Percentiles rank a stretch among this genome's conserved stretches.
Evolutionary conservation across 2,888 invertebrate genomes (phyloP).

Genomic region (Heliconius erato): DNA sequence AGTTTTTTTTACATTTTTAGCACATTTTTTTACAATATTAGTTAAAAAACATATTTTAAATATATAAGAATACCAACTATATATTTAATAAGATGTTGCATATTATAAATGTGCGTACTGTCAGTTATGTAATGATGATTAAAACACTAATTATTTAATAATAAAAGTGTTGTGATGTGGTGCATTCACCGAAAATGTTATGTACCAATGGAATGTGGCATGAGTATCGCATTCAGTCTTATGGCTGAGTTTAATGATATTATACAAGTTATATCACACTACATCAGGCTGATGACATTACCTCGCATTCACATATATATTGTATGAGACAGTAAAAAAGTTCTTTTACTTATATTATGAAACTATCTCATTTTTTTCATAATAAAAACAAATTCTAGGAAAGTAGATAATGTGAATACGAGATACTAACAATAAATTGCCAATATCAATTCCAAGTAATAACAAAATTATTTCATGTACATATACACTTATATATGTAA

Average conservation of each 20-base stretch:
- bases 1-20: conserved; percentile 6
- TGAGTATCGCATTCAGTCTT: conserved; percentile 67
- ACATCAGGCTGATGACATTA: conserved; percentile 18
- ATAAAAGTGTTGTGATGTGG: conserved; percentile 20
- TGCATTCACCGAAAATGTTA: conserved; percentile 31
- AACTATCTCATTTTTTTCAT: neutral
- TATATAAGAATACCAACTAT: neutral
- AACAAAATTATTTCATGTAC: neutral
- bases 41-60: neutral
- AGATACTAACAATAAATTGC: conserved; percentile 16
- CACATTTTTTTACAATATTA: neutral
- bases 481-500: neutral
- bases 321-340: neutral
- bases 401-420: conserved; percentile 6
- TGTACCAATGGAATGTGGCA: conserved; percentile 64
- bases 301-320: conserved; percentile 11
- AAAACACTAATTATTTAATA: conserved; percentile 13
- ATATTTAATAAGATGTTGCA: neutral
- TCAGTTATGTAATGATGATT: conserved; percentile 21
- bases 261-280: conserved; percentile 17
- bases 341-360: neutral
- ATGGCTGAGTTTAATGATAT: conserved; percentile 52
- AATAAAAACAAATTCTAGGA: neutral
- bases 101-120: conserved; percentile 11
- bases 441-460: conserved; percentile 16